Percentiles rank a stretch among this genome's conserved stretches.
Evolutionary conservation across 2,888 invertebrate genomes (phyloP).

Genomic region (Eilema depressum): DNA sequence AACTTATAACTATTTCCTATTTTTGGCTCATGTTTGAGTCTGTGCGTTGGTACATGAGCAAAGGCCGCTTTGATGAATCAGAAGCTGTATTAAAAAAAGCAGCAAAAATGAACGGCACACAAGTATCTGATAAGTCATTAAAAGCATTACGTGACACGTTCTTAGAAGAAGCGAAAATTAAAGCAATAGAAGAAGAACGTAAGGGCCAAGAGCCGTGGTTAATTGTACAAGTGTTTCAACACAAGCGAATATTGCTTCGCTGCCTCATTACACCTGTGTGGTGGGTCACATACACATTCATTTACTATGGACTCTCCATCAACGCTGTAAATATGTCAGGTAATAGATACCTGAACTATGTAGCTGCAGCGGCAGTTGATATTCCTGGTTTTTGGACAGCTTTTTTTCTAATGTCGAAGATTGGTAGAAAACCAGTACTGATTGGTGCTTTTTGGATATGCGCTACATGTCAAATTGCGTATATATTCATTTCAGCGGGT

Average conservation of each 20-base stretch:
- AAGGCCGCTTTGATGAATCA: slow-evolving; percentile 88
- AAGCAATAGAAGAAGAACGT: slow-evolving; percentile 19
- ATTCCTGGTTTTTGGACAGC: slow-evolving; percentile 90
- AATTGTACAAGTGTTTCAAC: slow-evolving; percentile 61
- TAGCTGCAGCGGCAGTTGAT: slow-evolving; percentile 88
- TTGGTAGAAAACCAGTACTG: slow-evolving; percentile 88
- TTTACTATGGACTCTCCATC: slow-evolving; percentile 89
- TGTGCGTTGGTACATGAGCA: slow-evolving; percentile 91
- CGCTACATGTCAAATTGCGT: slow-evolving; percentile 85
- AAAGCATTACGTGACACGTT: slow-evolving; percentile 56
- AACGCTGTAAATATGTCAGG: slow-evolving; percentile 89
- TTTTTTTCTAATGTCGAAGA: slow-evolving; percentile 85
- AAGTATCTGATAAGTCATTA: slow-evolving; percentile 66
- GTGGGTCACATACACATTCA: slow-evolving; percentile 89
- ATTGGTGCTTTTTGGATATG: slow-evolving; percentile 86
- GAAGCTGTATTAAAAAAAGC: slow-evolving; percentile 87
- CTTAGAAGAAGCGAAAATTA: slow-evolving; percentile 56
- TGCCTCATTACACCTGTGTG: slow-evolving; percentile 79
- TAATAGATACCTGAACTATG: slow-evolving; percentile 89
- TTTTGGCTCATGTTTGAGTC: slow-evolving; percentile 91
- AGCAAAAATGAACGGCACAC: slow-evolving; percentile 85
- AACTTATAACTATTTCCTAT: slow-evolving; percentile 88
- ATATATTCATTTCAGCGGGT: slow-evolving; percentile 85
- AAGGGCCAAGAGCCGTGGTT: slow-evolving; percentile 62
- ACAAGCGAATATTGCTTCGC: slow-evolving; percentile 59